Percentiles rank a stretch among this genome's conserved stretches.
These are phyloP conservation scores for Mus caroli DNA, from an alignment of 2,797 vertebrate genomes.

Conservation along the genomic window DNA sequence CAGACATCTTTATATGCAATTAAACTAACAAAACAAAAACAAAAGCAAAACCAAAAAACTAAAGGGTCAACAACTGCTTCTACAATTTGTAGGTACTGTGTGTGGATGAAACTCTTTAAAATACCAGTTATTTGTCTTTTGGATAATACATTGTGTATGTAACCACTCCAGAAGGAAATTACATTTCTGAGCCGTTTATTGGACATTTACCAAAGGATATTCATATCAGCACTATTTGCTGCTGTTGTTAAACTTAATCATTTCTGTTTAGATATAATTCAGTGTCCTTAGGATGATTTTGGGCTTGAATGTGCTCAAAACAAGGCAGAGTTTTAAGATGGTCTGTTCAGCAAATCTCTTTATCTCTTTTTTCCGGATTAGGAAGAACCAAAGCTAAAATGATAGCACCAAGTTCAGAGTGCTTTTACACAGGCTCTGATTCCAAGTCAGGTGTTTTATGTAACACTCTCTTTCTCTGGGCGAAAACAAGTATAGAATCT, in stretches of 20 bases:
- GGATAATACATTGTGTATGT: not conserved
- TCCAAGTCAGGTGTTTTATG: slow-evolving; percentile 69
- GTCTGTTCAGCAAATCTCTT: slow-evolving; percentile 14
- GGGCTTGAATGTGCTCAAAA: slow-evolving; percentile 17
- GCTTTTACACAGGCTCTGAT: slow-evolving; percentile 69
- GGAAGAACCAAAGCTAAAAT: slow-evolving; percentile 68
- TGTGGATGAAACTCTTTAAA: slow-evolving; percentile 53
- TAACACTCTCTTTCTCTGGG: slow-evolving; percentile 74
- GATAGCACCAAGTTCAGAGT: slow-evolving; percentile 60
- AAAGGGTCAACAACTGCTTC: slow-evolving; percentile 11
- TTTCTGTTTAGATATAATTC: not conserved
- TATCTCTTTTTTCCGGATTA: slow-evolving; percentile 66
- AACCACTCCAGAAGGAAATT: slow-evolving; percentile 14
- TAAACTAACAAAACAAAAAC: not conserved
- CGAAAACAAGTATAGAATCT: slow-evolving; percentile 73
- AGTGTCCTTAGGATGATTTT: slow-evolving; percentile 16
- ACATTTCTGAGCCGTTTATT: slow-evolving; percentile 26
- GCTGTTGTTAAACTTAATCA: not conserved
- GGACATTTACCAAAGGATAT: not conserved
- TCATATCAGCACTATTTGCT: not conserved
- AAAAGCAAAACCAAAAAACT: slow-evolving; percentile 47
- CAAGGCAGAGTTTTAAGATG: slow-evolving; percentile 55
- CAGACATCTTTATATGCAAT: not conserved
- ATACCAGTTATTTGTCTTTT: not conserved
- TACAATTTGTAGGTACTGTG: not conserved